Evolutionary conservation across 2,888 invertebrate genomes (phyloP), one percentile per base, ranked within the genome.

Genomic region (Diachrysia chrysitis): DNA sequence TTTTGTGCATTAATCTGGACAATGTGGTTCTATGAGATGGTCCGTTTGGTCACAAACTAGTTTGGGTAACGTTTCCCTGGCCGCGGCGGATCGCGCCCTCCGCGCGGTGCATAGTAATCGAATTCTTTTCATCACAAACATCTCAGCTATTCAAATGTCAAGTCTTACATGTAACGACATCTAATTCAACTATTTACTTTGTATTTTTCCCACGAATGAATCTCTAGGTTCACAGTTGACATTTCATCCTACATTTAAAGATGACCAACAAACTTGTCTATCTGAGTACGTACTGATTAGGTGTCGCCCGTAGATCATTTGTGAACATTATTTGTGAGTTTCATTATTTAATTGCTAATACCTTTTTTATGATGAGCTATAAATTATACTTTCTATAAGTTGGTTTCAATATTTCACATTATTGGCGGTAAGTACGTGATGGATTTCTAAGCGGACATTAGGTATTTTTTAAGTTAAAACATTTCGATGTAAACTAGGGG

Each of bases 401-500:
- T 80, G 84, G 85, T 79, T 85, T 79, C 83, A 81, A 88, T 89
- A 86, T 86, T 84, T 88, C 85, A 87, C 85, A 85, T 83, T 85
- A 85, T 86, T 87, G 71, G 79, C 81, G 32, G 69, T 77, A 82
- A 81, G 81, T 73, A 66, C 83, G 79, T 82, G 76, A 79, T 79
- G 81, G 78, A 74, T 83, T 83, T 79, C 73, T 83, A 81, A 64
- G 73, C 76, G 68, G 82, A 81, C 78, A 80, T 83, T 78, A 75
- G 71, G 71, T 80, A 76, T 78, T 79, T 82, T 88, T 90, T 90
- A 89, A 82, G 87, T 84, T 85, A 78, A 87, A 88, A 81, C 86
- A 87, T 89, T 90, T 89, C 89, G 91, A 93, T 93, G 90, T 92
- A 90, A 93, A 91, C 93, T 94, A 89, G 92, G 86, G 93, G 94